Conservation (phyloP, 1,140 invertebrate species). For the Musca domestica region DNA sequence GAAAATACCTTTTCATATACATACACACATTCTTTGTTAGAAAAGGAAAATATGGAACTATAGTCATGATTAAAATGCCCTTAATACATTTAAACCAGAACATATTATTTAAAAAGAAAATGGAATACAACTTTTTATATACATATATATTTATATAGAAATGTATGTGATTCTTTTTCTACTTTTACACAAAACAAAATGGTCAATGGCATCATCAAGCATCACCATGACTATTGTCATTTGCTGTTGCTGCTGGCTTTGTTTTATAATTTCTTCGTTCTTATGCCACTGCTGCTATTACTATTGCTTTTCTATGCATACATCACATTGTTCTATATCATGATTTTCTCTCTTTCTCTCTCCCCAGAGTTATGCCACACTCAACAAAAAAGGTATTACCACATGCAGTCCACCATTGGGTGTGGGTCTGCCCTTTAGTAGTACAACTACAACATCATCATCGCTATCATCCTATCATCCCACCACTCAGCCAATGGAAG, state of each 20-base stretch:
- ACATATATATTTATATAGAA: background rate
- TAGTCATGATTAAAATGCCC: slow-evolving; percentile 8
- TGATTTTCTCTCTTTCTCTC: background rate
- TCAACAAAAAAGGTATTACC: slow-evolving; percentile 52
- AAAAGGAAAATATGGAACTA: too few relatives aligned
- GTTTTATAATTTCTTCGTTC: background rate
- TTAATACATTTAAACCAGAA: background rate
- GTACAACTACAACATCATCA: slow-evolving; percentile 41
- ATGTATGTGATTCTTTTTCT: background rate
- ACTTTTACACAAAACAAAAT: background rate
- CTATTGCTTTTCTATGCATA: background rate
- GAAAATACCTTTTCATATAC: background rate
- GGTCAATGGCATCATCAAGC: slow-evolving; percentile 12
- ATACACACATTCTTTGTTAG: background rate
- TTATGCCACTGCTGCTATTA: background rate
- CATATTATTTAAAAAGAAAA: background rate
- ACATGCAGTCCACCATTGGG: slow-evolving; percentile 51
- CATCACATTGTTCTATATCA: background rate
- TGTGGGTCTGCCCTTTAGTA: slow-evolving; percentile 37
- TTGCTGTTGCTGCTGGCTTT: background rate
- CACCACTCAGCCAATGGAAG: slow-evolving; percentile 52
- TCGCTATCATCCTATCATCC: slow-evolving; percentile 46
- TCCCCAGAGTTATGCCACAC: slow-evolving; percentile 51
- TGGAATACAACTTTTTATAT: background rate
- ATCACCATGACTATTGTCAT: slow-evolving; percentile 6